Percentiles rank a stretch among this genome's conserved stretches.
Conservation (phyloP, 1,140 invertebrate species). For the Orussus abietinus region DNA sequence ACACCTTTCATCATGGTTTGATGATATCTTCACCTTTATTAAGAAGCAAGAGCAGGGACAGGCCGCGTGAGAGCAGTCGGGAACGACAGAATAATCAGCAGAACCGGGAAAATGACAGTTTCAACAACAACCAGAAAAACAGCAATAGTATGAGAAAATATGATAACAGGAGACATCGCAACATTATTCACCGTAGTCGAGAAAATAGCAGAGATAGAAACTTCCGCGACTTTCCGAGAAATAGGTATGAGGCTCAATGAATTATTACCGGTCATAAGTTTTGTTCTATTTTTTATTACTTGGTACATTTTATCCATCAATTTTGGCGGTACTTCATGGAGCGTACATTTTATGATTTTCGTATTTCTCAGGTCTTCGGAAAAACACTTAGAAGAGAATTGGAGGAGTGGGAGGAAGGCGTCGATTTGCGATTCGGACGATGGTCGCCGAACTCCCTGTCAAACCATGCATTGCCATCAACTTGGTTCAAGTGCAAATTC, state of each 20-base stretch:
- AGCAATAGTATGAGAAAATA: slow-evolving; percentile 29
- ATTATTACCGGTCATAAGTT: slow-evolving; percentile 11
- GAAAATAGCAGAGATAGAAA: slow-evolving; percentile 49
- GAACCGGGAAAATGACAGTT: slow-evolving; percentile 46
- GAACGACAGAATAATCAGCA: slow-evolving; percentile 50
- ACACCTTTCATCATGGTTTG: no score
- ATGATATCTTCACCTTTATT: no score
- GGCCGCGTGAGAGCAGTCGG: slow-evolving; percentile 38
- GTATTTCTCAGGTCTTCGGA: slow-evolving; percentile 15
- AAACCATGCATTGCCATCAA: slow-evolving; percentile 22
- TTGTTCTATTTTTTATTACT: slow-evolving; percentile 6
- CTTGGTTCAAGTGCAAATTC: slow-evolving; percentile 30
- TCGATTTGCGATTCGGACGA: slow-evolving; percentile 45
- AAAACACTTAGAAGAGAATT: slow-evolving; percentile 43
- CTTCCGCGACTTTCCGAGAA: slow-evolving; percentile 39
- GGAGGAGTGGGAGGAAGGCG: slow-evolving; percentile 44
- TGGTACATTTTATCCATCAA: slow-evolving; percentile 1
- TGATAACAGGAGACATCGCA: slow-evolving; percentile 34
- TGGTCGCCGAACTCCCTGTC: slow-evolving; percentile 34
- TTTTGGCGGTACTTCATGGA: no score
- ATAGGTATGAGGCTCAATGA: slow-evolving; percentile 26
- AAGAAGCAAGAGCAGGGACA: slow-evolving; percentile 42
- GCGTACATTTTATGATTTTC: slow-evolving; percentile 12
- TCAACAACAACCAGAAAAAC: slow-evolving; percentile 46
- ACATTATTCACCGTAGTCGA: slow-evolving; percentile 39